Percentiles rank a stretch among this genome's conserved stretches.
These are phyloP conservation scores for Pipistrellus pipistrellus DNA, from an alignment of 2,797 vertebrate species.

Conservation along the genomic window DNA sequence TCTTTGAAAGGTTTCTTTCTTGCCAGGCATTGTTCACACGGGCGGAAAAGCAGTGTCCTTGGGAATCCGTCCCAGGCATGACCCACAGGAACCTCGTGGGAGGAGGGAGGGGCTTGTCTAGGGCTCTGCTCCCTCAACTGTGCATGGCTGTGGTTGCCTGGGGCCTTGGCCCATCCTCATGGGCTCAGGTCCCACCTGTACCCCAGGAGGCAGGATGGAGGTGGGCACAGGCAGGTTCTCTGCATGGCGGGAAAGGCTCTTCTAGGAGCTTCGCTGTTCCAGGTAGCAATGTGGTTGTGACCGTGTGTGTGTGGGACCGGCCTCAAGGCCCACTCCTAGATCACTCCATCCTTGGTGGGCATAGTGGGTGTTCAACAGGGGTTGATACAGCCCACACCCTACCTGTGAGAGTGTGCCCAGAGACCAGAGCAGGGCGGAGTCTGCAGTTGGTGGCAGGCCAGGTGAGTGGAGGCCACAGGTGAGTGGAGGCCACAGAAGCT, in stretches of 20 bases:
- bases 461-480: neutral
- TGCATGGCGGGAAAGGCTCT: neutral
- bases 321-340: neutral
- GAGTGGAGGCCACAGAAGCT: too few species aligned
- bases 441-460: neutral
- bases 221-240: neutral
- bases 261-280: neutral
- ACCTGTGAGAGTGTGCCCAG: neutral
- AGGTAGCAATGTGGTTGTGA: neutral
- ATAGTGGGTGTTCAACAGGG: neutral
- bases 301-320: fast-evolving
- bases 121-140: neutral
- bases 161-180: neutral
- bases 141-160: neutral
- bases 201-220: neutral
- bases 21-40: neutral
- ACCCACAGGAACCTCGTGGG: neutral
- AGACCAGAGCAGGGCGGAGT: neutral
- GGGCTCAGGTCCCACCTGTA: neutral
- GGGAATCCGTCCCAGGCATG: neutral
- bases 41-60: neutral
- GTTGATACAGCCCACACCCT: neutral
- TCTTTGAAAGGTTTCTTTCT: constrained; percentile 42
- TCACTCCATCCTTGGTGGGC: neutral
- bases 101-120: neutral